A percentile compares a stretch with the other conserved stretches of the same genome.
Evolutionary conservation across 2,113 vertebrate species (phyloP).

Genomic region (Cinclus mexicanus): DNA sequence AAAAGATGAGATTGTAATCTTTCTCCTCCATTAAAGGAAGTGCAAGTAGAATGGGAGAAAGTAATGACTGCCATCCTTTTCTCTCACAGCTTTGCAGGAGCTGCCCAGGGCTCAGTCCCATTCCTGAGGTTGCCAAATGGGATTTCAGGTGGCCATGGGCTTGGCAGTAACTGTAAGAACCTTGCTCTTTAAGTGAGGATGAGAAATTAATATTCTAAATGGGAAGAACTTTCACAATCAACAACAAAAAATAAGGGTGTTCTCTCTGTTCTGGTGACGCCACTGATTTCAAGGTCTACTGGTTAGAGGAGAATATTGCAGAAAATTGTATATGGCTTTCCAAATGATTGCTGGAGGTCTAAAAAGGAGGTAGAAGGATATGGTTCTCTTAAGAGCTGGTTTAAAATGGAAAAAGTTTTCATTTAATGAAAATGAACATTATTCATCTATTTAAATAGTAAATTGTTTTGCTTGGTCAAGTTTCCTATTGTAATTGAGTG

Average conservation of each 20-base stretch:
- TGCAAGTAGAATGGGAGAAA: neutral
- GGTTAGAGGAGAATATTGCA: neutral
- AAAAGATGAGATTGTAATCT: neutral
- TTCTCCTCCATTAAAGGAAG: neutral
- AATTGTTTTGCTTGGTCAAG: neutral
- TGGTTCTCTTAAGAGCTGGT: neutral
- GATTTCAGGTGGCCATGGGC: accelerated
- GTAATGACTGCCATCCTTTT: neutral
- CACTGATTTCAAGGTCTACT: neutral
- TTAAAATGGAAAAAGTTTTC: neutral
- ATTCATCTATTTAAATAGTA: neutral
- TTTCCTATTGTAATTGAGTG: neutral
- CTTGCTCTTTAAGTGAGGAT: neutral
- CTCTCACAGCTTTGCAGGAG: neutral
- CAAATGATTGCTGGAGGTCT: neutral
- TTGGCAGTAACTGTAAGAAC: neutral
- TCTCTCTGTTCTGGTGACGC: neutral
- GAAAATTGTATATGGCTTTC: neutral
- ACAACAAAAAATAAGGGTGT: neutral
- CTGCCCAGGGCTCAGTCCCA: neutral
- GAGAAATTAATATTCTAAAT: neutral
- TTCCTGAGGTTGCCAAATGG: neutral
- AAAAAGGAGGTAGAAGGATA: neutral
- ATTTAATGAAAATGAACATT: neutral
- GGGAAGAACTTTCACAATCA: neutral